Conservation (phyloP, 2,113 vertebrate genomes). For the Crocuta crocuta region DNA sequence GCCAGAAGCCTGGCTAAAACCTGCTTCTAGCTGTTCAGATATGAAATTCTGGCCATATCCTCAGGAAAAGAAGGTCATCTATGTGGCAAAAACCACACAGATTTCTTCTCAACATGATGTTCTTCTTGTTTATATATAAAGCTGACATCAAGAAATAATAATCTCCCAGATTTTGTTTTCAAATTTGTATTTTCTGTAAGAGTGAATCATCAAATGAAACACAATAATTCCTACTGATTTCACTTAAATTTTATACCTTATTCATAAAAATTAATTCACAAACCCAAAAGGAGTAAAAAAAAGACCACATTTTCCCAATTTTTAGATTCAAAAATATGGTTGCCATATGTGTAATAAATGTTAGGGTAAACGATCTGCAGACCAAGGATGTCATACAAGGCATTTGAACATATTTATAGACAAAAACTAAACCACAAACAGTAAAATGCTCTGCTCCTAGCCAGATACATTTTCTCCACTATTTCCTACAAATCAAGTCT, state of each 20-base stretch:
- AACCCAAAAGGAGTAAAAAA: background rate
- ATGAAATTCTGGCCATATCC: background rate
- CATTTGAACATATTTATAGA: background rate
- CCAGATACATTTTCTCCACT: background rate
- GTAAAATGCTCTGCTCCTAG: background rate
- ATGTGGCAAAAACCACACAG: background rate
- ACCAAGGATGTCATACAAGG: conserved; percentile 8
- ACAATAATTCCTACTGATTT: background rate
- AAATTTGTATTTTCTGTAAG: conserved; percentile 42
- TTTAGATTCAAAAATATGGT: conserved; percentile 40
- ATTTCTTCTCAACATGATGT: background rate
- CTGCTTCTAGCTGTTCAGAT: background rate
- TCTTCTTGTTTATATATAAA: conserved; percentile 42
- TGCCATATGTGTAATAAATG: background rate
- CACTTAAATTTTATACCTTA: conserved; percentile 42
- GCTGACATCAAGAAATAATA: conserved; percentile 35
- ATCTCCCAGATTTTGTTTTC: conserved; percentile 55
- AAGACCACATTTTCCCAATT: conserved; percentile 45
- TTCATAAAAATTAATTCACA: conserved; percentile 65
- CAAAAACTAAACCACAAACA: conserved; percentile 39
- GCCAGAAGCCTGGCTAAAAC: conserved; percentile 34
- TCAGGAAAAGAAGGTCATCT: background rate
- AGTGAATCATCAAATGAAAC: conserved; percentile 47
- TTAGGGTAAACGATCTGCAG: background rate
- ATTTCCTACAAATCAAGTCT: background rate